A percentile compares a stretch with the other conserved stretches of the same genome.
phyloP scores from a whole-genome alignment of 2,113 vertebrate species.

The Etheostoma spectabile region DNA sequence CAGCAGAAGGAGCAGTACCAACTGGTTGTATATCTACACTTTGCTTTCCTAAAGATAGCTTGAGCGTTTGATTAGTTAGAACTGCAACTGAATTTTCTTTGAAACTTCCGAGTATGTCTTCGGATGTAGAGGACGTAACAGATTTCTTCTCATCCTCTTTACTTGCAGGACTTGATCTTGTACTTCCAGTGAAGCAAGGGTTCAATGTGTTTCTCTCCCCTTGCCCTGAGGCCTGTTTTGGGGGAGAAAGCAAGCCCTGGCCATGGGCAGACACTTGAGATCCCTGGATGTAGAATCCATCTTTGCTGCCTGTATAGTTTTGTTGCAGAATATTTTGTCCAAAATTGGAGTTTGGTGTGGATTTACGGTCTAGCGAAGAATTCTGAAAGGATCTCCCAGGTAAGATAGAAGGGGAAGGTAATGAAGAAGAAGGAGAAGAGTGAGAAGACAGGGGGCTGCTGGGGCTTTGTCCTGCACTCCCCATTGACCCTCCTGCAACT shows the following conservation, averaged over 20 bases:
- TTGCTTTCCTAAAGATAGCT: constrained; percentile 51
- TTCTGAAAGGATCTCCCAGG: constrained; percentile 57
- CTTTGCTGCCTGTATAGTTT: constrained; percentile 23
- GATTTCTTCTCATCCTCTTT: constrained; percentile 33
- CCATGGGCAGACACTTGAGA: constrained; percentile 30
- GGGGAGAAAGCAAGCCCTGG: constrained; percentile 9
- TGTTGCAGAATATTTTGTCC: constrained; percentile 48
- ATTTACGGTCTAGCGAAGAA: constrained; percentile 59
- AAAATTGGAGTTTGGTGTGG: constrained; percentile 36
- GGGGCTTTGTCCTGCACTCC: constrained; percentile 80
- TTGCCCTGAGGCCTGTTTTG: constrained; percentile 1
- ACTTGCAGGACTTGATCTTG: constrained; percentile 28
- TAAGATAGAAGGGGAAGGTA: constrained; percentile 67
- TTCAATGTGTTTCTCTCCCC: constrained; percentile 71
- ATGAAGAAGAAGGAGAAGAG: constrained; percentile 64
- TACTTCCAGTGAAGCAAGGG: constrained; percentile 68
- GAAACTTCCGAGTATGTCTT: constrained; percentile 5
- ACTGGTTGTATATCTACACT: constrained; percentile 5
- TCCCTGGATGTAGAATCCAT: constrained; percentile 41
- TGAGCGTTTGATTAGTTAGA: constrained; percentile 43
- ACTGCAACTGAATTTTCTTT: constrained; percentile 2
- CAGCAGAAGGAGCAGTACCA: constrained; percentile 9
- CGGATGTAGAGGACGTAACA: not conserved
- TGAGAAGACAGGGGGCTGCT: constrained; percentile 73
- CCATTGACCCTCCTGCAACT: constrained; percentile 50